A percentile compares a stretch with the other conserved stretches of the same genome.
Evolutionary conservation across 2,797 vertebrate species (phyloP).

Genomic region (Coregonus suidteri): DNA sequence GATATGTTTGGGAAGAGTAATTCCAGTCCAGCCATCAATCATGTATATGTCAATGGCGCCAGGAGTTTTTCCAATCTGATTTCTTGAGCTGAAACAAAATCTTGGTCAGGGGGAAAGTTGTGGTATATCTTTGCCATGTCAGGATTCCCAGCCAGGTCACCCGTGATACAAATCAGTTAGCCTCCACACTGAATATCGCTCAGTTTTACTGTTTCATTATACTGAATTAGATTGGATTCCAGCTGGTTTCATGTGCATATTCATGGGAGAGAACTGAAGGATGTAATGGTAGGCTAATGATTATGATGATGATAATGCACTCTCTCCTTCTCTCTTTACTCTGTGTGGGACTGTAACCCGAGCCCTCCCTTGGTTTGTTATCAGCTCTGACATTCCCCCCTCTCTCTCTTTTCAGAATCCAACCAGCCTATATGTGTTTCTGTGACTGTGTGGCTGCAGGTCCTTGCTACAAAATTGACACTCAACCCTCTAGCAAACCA

Average conservation of each 20-base stretch:
- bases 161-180: background rate
- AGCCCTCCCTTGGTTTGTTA: too few relatives aligned
- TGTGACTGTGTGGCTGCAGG: too few relatives aligned
- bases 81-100: background rate
- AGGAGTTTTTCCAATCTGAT: background rate
- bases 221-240: background rate
- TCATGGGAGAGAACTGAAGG: background rate
- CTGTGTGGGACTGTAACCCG: too few relatives aligned
- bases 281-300: background rate
- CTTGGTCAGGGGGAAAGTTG: background rate
- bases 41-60: background rate
- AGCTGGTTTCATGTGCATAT: background rate
- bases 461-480: too few relatives aligned
- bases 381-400: too few relatives aligned
- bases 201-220: background rate
- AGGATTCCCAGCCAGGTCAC: background rate
- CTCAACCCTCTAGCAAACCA: too few relatives aligned
- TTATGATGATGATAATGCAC: conserved; percentile 11
- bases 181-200: background rate
- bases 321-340: too few relatives aligned
- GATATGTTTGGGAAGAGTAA: background rate
- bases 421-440: too few relatives aligned
- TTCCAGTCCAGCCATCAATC: background rate
- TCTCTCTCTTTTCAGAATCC: too few relatives aligned
- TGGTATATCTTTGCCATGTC: background rate